Evolutionary conservation across 2,888 invertebrate genomes (phyloP).

Genomic region (Coecobrya sp.): DNA sequence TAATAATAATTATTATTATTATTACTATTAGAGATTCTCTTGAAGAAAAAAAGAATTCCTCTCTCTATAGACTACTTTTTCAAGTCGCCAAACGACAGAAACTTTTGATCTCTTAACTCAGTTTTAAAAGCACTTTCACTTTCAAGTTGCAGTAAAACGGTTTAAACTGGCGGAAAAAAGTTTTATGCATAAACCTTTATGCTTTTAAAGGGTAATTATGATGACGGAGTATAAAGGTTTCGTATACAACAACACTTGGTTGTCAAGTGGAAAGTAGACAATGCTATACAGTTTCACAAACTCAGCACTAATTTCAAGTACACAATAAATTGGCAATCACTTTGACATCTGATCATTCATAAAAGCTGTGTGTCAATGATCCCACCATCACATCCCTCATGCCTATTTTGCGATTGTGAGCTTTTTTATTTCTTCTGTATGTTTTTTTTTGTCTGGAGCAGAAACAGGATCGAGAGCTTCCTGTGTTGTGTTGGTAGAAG

Average conservation of each 20-base stretch:
- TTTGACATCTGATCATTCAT: neutral
- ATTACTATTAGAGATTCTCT: too few species aligned
- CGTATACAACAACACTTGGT: too few species aligned
- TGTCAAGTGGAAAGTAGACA: too few species aligned
- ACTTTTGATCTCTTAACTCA: neutral
- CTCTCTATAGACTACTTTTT: too few species aligned
- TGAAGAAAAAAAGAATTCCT: too few species aligned
- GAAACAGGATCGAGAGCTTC: constrained; percentile 57
- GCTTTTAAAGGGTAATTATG: too few species aligned
- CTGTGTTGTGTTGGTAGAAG: constrained; percentile 54
- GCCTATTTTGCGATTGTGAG: neutral
- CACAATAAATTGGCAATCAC: neutral
- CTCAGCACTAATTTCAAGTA: neutral
- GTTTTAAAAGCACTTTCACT: neutral
- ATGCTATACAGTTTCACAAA: too few species aligned
- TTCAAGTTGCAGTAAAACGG: neutral
- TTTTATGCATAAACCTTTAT: too few species aligned
- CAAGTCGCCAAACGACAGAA: neutral
- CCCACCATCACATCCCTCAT: neutral
- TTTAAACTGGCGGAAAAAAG: too few species aligned
- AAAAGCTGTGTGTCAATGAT: neutral
- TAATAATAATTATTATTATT: too few species aligned
- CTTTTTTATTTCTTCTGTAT: neutral
- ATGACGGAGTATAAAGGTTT: too few species aligned
- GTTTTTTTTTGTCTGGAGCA: constrained; percentile 5